Base-by-base conservation (phyloP, 2,113 vertebrate genomes). In the Pteruthius melanotis region DNA sequence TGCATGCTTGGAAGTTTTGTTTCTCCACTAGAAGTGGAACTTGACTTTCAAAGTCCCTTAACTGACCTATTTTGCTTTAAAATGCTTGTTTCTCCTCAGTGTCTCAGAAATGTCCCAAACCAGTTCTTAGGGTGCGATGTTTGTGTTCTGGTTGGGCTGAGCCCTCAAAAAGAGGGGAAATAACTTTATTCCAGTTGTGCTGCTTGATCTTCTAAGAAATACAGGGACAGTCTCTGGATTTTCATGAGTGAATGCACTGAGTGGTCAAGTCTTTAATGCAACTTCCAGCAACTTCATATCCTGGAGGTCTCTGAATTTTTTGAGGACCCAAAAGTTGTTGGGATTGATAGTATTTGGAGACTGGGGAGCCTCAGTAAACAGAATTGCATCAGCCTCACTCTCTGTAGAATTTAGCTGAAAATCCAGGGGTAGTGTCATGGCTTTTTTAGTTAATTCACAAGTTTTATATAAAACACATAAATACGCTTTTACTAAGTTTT, bases 371-470 rank as follows among this genome's bases (percentile, higher is more conserved):
- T 53, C 10, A 4, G 16, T 26, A 33, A 37, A 44, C 4, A 44
- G 23, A 44, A 30, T 13, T 50, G 4, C 15, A 50, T 33, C 57
- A 40, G 11, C 37, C 18, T 66, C 27, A 9, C 4, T 89, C 66
- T 30, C 30, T 3, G 1, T 33, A 44, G 44, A 44, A 80, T 77
- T 53, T 2, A 49, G 9, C 18, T 66, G 16, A 52, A 79, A 61
- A 24, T 42, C 10, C 8, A 24, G 23, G 23, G 10, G 7, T 60
- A 7, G 31, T 28, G 7, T 35, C 27, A 9, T 0, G 2, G 6
- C 9, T 44, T 42, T 71, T 54, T 35, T 33, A 50, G 22, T 47
- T 16, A 22, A 11, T 59, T 59, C 23, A 59, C 2, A 39, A 26
- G 9, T 45, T 65, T 47, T 19, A 17, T 80, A 22, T 50, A 30